Evolutionary conservation across 2,888 invertebrate genomes (phyloP).

Genomic region (Onchidella celtica): DNA sequence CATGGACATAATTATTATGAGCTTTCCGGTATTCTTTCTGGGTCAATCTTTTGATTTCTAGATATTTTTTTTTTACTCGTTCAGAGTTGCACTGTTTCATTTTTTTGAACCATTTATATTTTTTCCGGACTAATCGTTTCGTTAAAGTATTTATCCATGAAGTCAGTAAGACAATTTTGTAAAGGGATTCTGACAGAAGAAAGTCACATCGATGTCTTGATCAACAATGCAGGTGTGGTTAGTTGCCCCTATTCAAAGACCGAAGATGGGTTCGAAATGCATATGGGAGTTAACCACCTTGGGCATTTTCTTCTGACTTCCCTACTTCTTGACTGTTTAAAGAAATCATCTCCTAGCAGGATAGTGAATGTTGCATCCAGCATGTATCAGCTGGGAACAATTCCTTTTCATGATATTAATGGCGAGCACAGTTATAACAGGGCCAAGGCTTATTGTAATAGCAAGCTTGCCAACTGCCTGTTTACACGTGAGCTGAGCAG

Average conservation of each 20-base stretch:
- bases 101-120: no score
- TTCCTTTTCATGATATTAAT: slow-evolving; percentile 69
- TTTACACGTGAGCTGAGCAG: slow-evolving; percentile 75
- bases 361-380: slow-evolving; percentile 94
- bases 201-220: slow-evolving; percentile 69
- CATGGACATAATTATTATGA: no score
- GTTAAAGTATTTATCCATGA: no score
- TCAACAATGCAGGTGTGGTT: slow-evolving; percentile 78
- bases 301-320: slow-evolving; percentile 90
- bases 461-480: slow-evolving; percentile 78
- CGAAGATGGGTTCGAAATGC: slow-evolving; percentile 77
- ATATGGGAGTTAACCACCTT: slow-evolving; percentile 77
- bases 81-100: no score
- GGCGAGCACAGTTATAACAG: slow-evolving; percentile 63
- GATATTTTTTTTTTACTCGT: no score
- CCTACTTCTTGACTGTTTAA: slow-evolving; percentile 86
- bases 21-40: no score
- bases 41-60: no score
- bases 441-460: slow-evolving; percentile 70
- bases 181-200: slow-evolving; percentile 83
- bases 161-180: slow-evolving; percentile 88
- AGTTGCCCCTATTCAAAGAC: slow-evolving; percentile 67
- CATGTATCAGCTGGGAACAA: slow-evolving; percentile 85
- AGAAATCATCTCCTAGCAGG: slow-evolving; percentile 85
- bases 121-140: no score